Percentiles rank a stretch among this genome's conserved stretches.
Conservation (phyloP, 2,888 invertebrate species). For the Perdita meconis region DNA sequence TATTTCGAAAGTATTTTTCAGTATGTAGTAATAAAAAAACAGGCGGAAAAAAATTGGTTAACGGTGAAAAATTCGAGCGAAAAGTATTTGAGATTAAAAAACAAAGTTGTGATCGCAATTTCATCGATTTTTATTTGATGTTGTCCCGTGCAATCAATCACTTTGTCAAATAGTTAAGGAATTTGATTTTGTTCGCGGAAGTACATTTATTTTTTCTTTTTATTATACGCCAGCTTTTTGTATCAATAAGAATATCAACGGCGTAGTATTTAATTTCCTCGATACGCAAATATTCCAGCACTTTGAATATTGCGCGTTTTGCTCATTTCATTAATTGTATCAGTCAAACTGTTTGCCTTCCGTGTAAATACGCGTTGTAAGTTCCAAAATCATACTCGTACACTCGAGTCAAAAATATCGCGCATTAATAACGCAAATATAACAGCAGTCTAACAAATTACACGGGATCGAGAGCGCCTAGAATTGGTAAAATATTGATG, state of each 20-base stretch:
- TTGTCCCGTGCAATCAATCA: constrained; percentile 10
- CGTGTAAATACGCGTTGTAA: constrained; percentile 10
- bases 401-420: not conserved
- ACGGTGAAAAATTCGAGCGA: too few species aligned
- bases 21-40: too few species aligned
- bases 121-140: too few species aligned
- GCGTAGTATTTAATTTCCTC: constrained; percentile 18
- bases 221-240: not conserved
- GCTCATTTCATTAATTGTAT: constrained; percentile 28
- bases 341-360: constrained; percentile 8
- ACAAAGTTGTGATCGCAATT: too few species aligned
- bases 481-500: too few species aligned
- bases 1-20: too few species aligned
- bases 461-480: too few species aligned
- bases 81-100: too few species aligned
- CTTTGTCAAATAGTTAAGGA: constrained; percentile 5
- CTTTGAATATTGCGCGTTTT: constrained; percentile 21
- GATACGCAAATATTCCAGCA: constrained; percentile 21
- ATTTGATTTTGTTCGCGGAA: not conserved
- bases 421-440: not conserved
- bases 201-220: not conserved
- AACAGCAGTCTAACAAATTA: not conserved
- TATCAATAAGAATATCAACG: not conserved
- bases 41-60: too few species aligned
- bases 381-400: constrained; percentile 9